Conservation (phyloP, 2,113 vertebrate genomes). For the Oceanites oceanicus region DNA sequence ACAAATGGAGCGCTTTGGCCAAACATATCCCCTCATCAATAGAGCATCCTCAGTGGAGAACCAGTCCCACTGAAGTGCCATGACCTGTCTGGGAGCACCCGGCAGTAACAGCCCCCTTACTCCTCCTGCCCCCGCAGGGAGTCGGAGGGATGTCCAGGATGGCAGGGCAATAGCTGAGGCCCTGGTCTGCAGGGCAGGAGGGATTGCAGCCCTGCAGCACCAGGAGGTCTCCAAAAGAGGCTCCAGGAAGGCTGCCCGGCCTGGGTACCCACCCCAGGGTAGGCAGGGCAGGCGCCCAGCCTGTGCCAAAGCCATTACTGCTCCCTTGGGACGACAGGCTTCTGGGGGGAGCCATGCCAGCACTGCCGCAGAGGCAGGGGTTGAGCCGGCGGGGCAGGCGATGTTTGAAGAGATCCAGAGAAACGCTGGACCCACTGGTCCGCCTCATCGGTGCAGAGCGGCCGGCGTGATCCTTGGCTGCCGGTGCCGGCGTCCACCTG, state of each 20-base stretch:
- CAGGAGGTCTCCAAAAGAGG: neutral
- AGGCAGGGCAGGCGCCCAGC: neutral
- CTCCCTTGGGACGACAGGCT: neutral
- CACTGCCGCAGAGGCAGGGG: neutral
- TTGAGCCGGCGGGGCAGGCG: rapidly evolving
- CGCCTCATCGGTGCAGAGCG: rapidly evolving
- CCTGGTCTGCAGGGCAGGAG: neutral
- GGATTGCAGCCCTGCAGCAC: neutral
- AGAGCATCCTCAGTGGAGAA: neutral
- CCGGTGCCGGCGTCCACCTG: neutral
- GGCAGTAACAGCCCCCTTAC: neutral
- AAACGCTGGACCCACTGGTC: neutral
- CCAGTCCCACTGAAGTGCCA: neutral
- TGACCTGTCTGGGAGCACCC: neutral
- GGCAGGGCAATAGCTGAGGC: rapidly evolving
- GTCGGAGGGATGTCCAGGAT: neutral
- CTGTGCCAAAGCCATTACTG: neutral
- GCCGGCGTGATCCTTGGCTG: rapidly evolving
- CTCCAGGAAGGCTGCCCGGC: neutral
- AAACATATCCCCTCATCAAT: neutral
- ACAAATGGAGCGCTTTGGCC: neutral
- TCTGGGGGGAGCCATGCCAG: rapidly evolving
- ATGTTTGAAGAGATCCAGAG: neutral
- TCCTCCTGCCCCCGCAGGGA: rapidly evolving
- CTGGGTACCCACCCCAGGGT: no score